Evolutionary conservation across 2,888 invertebrate species (phyloP).

Genomic region (Cacoxenus indagator): DNA sequence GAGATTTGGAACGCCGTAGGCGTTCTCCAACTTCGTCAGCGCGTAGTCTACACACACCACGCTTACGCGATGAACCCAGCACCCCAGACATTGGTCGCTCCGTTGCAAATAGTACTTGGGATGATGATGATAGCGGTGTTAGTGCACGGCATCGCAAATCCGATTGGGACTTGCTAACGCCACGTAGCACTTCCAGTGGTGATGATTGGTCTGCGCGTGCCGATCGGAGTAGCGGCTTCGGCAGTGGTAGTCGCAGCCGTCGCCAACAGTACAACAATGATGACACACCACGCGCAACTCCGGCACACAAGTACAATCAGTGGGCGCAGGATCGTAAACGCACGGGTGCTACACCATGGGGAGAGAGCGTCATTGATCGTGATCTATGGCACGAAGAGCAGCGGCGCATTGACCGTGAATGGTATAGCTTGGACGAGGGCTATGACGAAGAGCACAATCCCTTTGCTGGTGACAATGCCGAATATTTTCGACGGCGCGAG

Average conservation of each 20-base stretch:
- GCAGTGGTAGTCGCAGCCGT: slow-evolving; percentile 62
- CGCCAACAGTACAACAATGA: slow-evolving; percentile 71
- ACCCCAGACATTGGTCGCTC: slow-evolving; percentile 82
- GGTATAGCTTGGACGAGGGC: slow-evolving; percentile 97
- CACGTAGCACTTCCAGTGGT: slow-evolving; percentile 69
- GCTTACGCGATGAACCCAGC: slow-evolving; percentile 87
- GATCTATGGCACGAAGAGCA: slow-evolving; percentile 93
- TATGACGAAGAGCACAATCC: slow-evolving; percentile 94
- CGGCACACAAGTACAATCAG: slow-evolving; percentile 83
- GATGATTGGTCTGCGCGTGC: slow-evolving; percentile 63
- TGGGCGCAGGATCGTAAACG: slow-evolving; percentile 81
- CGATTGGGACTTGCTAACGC: slow-evolving; percentile 95
- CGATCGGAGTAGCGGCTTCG: slow-evolving; percentile 39
- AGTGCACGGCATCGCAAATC: slow-evolving; percentile 73
- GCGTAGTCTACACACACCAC: slow-evolving; percentile 72
- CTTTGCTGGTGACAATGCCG: slow-evolving; percentile 89
- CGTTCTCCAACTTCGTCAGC: slow-evolving; percentile 55
- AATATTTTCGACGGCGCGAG: slow-evolving; percentile 93
- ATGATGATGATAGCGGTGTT: slow-evolving; percentile 75
- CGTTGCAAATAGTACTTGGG: slow-evolving; percentile 74
- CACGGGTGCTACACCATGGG: slow-evolving; percentile 80
- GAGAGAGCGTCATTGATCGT: slow-evolving; percentile 79
- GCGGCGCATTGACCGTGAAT: slow-evolving; percentile 91
- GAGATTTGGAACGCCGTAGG: slow-evolving; percentile 35
- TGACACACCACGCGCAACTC: slow-evolving; percentile 86